These are phyloP conservation scores for Rhopalosiphum maidis DNA, from an alignment of 1,140 invertebrate species.

Conservation along the genomic window DNA sequence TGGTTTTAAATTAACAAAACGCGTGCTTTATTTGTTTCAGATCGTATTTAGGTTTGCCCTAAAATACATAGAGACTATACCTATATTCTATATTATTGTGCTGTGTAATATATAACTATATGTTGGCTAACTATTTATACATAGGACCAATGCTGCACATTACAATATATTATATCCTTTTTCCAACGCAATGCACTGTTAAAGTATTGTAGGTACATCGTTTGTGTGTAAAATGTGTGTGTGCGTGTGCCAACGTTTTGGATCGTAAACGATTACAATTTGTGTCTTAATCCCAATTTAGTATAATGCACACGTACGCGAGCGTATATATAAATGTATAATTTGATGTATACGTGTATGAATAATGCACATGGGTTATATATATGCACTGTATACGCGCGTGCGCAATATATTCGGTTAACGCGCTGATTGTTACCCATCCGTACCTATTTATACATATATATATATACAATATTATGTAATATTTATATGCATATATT, in stretches of 20 bases:
- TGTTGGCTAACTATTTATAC: no score
- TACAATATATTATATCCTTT: no score
- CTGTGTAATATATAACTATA: no score
- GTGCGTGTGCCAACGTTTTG: neutral
- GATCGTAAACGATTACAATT: slow-evolving; percentile 1
- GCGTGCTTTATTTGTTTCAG: no score
- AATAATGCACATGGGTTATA: neutral
- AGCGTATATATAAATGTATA: neutral
- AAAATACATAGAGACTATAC: neutral
- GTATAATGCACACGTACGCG: slow-evolving; percentile 28
- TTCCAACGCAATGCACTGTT: no score
- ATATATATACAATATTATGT: neutral
- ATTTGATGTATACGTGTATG: neutral
- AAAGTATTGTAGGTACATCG: neutral
- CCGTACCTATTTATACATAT: neutral
- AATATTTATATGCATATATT: neutral
- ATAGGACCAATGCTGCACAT: no score
- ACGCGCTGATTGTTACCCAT: neutral
- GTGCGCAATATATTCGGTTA: slow-evolving; percentile 22
- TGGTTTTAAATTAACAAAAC: no score
- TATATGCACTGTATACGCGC: neutral
- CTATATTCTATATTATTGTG: neutral
- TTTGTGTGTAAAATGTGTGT: neutral
- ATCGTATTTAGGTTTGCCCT: neutral
- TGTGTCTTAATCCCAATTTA: slow-evolving; percentile 35